Conservation (phyloP, 2,888 invertebrate species). For the Aphidoletes aphidimyza region DNA sequence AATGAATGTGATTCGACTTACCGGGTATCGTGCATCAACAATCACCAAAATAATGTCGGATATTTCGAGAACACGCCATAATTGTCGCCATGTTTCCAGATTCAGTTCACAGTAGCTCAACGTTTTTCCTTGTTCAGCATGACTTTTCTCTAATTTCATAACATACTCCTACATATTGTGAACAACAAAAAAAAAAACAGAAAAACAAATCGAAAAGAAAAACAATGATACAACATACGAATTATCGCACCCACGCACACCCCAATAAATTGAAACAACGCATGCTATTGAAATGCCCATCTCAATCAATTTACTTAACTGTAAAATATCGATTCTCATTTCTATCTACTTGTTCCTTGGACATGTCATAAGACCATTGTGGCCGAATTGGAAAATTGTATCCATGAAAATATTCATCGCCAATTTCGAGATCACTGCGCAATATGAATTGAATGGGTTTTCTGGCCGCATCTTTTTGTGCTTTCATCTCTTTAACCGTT, state of each 20-base stretch:
- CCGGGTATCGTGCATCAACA: slow-evolving; percentile 87
- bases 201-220: not conserved
- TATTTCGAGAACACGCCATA: slow-evolving; percentile 96
- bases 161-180: slow-evolving; percentile 76
- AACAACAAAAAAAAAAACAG: slow-evolving; percentile 57
- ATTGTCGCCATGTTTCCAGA: slow-evolving; percentile 94
- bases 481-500: slow-evolving; percentile 76
- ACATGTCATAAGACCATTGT: slow-evolving; percentile 82
- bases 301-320: slow-evolving; percentile 58
- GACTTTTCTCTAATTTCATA: slow-evolving; percentile 72
- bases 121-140: slow-evolving; percentile 69
- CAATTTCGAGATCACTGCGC: slow-evolving; percentile 75
- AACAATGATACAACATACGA: not conserved
- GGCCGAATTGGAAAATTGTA: slow-evolving; percentile 87
- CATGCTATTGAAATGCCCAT: not conserved
- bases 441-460: slow-evolving; percentile 69
- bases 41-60: slow-evolving; percentile 89
- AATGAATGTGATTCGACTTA: slow-evolving; percentile 67
- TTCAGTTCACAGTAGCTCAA: slow-evolving; percentile 93
- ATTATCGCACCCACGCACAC: not conserved
- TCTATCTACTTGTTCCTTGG: slow-evolving; percentile 77
- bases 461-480: slow-evolving; percentile 74
- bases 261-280: no score
- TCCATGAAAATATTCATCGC: slow-evolving; percentile 74
- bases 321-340: slow-evolving; percentile 85